Percentiles rank a stretch among this genome's conserved stretches.
phyloP scores from a whole-genome alignment of 2,113 vertebrate genomes.

The Anarrhichthys ocellatus region DNA sequence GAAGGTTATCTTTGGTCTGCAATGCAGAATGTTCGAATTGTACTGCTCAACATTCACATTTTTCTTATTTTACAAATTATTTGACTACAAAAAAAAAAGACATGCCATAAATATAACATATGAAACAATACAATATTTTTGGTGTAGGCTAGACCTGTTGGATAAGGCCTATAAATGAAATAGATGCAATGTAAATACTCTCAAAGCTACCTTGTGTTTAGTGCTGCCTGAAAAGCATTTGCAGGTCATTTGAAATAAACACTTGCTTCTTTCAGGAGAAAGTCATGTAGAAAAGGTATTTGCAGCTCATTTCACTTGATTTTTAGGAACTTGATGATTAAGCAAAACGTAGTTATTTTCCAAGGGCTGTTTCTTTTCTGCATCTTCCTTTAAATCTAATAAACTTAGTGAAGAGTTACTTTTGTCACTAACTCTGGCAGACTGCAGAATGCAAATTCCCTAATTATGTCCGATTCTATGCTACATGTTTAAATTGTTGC shows the following conservation, averaged over 20 bases:
- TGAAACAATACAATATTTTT: background rate
- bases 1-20: background rate
- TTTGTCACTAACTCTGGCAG: conserved; percentile 56
- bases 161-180: conserved; percentile 17
- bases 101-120: background rate
- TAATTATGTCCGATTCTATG: conserved; percentile 13
- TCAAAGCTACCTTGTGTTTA: conserved; percentile 29
- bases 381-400: conserved; percentile 69
- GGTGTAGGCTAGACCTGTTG: background rate
- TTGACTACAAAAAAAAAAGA: background rate
- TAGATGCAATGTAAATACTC: conserved; percentile 8
- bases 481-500: conserved; percentile 29
- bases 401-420: conserved; percentile 58
- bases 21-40: background rate
- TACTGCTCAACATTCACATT: background rate
- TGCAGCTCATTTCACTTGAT: conserved; percentile 45
- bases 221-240: conserved; percentile 40
- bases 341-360: conserved; percentile 47
- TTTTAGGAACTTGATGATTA: conserved; percentile 53
- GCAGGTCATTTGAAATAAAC: conserved; percentile 52
- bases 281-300: conserved; percentile 29
- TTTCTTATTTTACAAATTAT: background rate
- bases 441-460: conserved; percentile 26
- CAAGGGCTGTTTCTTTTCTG: conserved; percentile 33
- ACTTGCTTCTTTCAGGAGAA: conserved; percentile 38